Conservation (phyloP, 2,888 invertebrate genomes). For the Acrobasis repandana region DNA sequence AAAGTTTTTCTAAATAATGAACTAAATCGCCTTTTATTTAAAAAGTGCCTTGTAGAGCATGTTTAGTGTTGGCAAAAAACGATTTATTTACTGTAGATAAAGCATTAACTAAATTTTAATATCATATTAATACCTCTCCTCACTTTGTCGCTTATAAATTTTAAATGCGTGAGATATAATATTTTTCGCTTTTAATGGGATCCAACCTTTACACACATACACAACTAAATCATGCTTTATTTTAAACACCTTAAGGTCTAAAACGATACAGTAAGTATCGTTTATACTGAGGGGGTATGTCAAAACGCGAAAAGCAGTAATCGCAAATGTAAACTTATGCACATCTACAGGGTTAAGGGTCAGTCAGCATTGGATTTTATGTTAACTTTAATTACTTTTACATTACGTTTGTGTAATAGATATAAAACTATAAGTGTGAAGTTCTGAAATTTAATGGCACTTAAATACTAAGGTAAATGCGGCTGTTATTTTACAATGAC, state of each 20-base stretch:
- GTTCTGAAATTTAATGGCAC: no score
- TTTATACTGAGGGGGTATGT: constrained; percentile 3
- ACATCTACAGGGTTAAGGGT: constrained; percentile 16
- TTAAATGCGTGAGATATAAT: neutral
- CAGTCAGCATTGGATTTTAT: neutral
- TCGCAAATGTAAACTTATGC: constrained; percentile 23
- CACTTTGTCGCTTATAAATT: no score
- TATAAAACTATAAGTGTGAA: neutral
- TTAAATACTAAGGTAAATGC: no score
- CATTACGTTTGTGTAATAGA: neutral
- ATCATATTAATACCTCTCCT: no score
- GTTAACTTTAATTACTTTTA: neutral
- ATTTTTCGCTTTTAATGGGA: constrained; percentile 2
- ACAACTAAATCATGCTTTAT: constrained; percentile 27
- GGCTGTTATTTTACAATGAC: no score
- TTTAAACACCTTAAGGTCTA: constrained; percentile 19
- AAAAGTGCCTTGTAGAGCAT: no score
- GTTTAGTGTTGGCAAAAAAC: no score
- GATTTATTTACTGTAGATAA: no score
- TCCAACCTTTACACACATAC: constrained; percentile 11
- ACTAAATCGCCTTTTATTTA: no score
- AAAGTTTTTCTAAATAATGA: no score
- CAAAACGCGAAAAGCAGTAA: constrained; percentile 20
- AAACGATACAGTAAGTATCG: neutral
- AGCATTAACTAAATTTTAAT: no score